These are phyloP conservation scores for Meloidogyne hapla DNA, from an alignment of 1,140 invertebrate genomes.

Conservation along the genomic window DNA sequence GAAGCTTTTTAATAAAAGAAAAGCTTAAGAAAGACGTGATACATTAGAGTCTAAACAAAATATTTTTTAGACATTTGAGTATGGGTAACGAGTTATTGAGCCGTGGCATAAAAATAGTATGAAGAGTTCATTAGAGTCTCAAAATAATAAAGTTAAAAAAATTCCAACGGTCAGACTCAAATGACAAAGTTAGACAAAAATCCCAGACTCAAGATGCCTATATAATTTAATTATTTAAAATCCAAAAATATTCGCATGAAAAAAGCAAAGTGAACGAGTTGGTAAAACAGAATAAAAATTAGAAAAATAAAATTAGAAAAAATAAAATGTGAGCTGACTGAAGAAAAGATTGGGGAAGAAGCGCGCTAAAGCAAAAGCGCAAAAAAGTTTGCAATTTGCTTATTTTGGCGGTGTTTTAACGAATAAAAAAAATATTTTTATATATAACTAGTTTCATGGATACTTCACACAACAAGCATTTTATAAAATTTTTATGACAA, in stretches of 20 bases:
- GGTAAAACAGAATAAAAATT: background rate
- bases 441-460: background rate
- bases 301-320: background rate
- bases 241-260: background rate
- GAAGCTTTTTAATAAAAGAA: too few species aligned
- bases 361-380: background rate
- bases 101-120: too few species aligned
- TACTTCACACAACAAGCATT: slow-evolving; percentile 2
- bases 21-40: too few species aligned
- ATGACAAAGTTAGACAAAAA: too few species aligned
- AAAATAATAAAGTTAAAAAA: too few species aligned
- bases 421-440: background rate
- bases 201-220: background rate
- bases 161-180: too few species aligned
- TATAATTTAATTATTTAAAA: background rate
- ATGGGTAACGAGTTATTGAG: too few species aligned
- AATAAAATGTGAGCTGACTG: background rate
- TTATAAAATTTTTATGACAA: slow-evolving; percentile 3
- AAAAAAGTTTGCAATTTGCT: slow-evolving; percentile 1
- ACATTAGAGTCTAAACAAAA: too few species aligned
- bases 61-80: too few species aligned
- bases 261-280: background rate
- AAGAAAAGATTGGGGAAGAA: background rate
- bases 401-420: background rate
- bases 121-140: too few species aligned